These are phyloP conservation scores for Heliocidaris tuberculata DNA, from an alignment of 35 echinoderm and acorn worm genomes.

Conservation along the genomic window DNA sequence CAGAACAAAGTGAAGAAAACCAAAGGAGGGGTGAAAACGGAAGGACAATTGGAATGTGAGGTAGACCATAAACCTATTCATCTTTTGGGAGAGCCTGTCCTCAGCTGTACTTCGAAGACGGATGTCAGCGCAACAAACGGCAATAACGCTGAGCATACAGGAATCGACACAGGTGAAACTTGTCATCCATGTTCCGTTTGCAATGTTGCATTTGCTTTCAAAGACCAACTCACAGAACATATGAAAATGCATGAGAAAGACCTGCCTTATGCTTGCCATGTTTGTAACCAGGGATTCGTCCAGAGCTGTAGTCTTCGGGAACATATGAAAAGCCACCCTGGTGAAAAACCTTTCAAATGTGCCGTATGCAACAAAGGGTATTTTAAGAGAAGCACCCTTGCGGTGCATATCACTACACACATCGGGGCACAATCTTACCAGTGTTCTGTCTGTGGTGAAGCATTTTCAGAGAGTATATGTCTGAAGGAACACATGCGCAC, in stretches of 20 bases:
- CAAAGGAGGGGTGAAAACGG: background rate
- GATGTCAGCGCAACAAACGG: background rate
- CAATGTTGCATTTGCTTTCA: background rate
- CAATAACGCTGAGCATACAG: background rate
- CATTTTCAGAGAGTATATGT: background rate
- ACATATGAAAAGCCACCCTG: background rate
- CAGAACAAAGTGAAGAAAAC: background rate
- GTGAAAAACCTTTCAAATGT: background rate
- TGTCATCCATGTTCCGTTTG: background rate
- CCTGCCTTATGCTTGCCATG: background rate
- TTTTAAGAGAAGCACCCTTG: background rate
- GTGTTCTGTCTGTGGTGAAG: background rate
- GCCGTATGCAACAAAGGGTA: background rate
- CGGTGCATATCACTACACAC: background rate
- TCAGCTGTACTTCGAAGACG: background rate
- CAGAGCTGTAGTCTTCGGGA: background rate
- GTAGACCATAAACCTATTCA: background rate
- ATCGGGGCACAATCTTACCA: background rate
- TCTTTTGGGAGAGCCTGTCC: background rate
- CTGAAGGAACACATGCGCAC: background rate
- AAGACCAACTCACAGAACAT: background rate
- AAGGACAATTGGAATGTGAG: background rate
- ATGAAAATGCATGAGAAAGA: background rate
- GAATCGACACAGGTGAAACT: background rate
- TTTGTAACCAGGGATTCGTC: background rate